Conservation (phyloP, 1,140 invertebrate genomes). For the Heliconius melpomene region DNA sequence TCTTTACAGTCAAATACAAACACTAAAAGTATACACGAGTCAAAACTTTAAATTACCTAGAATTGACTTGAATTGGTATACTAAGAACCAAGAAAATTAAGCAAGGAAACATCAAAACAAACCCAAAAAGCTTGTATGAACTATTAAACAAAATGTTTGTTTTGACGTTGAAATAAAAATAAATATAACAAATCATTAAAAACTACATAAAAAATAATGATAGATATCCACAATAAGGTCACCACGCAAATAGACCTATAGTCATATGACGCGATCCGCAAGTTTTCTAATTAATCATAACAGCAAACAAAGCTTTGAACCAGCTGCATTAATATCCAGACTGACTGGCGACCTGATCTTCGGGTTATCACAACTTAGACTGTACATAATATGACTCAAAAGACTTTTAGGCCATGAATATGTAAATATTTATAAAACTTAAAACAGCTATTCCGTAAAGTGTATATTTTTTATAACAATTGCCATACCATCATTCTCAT, state of each 20-base stretch:
- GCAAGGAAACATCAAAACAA: neutral
- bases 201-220: neutral
- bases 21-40: no score
- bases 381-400: slow-evolving; percentile 9
- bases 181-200: neutral
- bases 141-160: no score
- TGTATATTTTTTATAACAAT: no score
- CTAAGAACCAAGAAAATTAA: neutral
- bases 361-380: slow-evolving; percentile 55
- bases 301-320: slow-evolving; percentile 27
- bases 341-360: slow-evolving; percentile 62
- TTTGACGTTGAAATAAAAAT: neutral
- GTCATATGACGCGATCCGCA: neutral
- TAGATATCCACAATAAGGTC: neutral
- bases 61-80: no score
- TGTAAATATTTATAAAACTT: neutral
- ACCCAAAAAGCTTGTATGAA: no score
- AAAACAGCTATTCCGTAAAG: no score
- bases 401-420: neutral
- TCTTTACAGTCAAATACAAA: no score
- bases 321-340: slow-evolving; percentile 47
- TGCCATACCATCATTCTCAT: no score
- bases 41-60: no score
- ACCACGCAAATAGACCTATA: slow-evolving; percentile 22
- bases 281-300: slow-evolving; percentile 21